Conservation (phyloP, 2,113 vertebrate species). For the Leptosomus discolor region DNA sequence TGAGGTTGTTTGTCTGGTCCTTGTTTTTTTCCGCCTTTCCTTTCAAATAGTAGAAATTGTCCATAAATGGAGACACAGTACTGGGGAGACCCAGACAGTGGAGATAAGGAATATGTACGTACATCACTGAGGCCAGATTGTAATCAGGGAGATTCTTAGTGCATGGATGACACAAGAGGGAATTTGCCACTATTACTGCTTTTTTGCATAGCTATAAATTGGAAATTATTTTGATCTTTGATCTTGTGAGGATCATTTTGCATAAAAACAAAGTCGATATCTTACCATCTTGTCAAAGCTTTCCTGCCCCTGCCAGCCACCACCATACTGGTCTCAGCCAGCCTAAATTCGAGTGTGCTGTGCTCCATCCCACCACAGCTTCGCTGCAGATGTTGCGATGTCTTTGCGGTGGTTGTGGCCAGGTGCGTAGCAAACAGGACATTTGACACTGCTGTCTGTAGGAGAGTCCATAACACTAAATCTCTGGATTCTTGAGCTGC, state of each 20-base stretch:
- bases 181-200: background rate
- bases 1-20: background rate
- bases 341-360: background rate
- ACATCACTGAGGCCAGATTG: background rate
- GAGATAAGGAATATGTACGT: background rate
- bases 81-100: background rate
- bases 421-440: background rate
- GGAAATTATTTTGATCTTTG: background rate
- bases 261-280: background rate
- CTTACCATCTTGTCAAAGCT: background rate
- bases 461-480: background rate
- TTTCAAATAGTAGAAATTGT: background rate
- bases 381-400: background rate
- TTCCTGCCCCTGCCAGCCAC: background rate
- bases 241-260: background rate
- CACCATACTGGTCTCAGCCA: accelerated
- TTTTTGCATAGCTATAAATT: background rate
- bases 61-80: accelerated
- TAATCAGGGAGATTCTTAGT: background rate
- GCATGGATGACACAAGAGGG: background rate
- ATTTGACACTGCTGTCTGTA: background rate
- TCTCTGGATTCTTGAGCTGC: background rate
- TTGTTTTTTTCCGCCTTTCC: background rate
- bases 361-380: background rate
- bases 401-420: background rate